Conservation (phyloP, 1,140 invertebrate genomes). For the Coptotermes formosanus region DNA sequence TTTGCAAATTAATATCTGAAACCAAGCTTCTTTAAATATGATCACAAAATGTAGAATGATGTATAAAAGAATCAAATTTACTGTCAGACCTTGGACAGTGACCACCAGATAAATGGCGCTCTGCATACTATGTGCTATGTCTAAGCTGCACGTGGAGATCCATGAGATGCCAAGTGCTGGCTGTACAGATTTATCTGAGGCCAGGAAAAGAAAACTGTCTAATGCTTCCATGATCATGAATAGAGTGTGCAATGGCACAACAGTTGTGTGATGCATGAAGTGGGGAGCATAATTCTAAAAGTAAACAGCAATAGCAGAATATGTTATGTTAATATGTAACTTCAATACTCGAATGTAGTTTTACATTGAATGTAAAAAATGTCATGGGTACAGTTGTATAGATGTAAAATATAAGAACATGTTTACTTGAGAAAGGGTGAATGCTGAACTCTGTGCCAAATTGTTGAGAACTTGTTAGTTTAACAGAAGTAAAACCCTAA, state of each 20-base stretch:
- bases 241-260: background rate
- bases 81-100: no score
- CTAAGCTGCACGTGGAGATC: no score
- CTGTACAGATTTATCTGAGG: no score
- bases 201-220: no score
- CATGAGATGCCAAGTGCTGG: no score
- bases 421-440: slow-evolving; percentile 17
- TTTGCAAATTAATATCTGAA: no score
- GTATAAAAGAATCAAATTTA: no score
- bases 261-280: background rate
- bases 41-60: no score
- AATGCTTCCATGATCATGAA: background rate
- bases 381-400: background rate
- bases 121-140: no score
- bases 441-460: slow-evolving; percentile 20
- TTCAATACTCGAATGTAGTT: background rate
- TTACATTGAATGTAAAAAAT: background rate
- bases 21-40: no score
- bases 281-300: background rate
- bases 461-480: slow-evolving; percentile 31
- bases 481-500: background rate
- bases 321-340: background rate
- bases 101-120: no score
- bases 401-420: background rate
- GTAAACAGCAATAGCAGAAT: slow-evolving; percentile 14